These are phyloP conservation scores for Argyresthia goedartella DNA, from an alignment of 2,888 invertebrate genomes.

Conservation along the genomic window DNA sequence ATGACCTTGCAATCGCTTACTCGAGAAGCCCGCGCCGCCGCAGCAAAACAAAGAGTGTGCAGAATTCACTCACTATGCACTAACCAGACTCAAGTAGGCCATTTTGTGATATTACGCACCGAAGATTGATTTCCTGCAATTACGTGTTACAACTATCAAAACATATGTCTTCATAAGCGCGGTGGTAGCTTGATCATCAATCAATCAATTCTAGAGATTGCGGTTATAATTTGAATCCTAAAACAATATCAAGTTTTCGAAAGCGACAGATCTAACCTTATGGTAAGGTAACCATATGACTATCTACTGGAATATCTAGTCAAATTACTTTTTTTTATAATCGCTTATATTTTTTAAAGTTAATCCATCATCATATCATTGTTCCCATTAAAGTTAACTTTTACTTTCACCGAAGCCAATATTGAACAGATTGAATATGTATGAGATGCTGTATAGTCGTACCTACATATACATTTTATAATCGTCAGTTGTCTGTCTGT, in stretches of 20 bases:
- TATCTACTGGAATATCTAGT: too few relatives aligned
- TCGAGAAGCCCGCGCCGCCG: slow-evolving; percentile 53
- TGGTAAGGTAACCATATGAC: too few relatives aligned
- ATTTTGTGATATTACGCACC: not conserved
- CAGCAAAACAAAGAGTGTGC: slow-evolving; percentile 48
- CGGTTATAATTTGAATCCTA: too few relatives aligned
- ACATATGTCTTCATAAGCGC: slow-evolving; percentile 29
- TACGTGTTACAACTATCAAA: not conserved
- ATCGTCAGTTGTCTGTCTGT: slow-evolving; percentile 17
- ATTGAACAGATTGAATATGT: slow-evolving; percentile 49
- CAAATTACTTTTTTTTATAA: too few relatives aligned
- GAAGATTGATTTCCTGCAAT: not conserved
- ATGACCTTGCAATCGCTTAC: slow-evolving; percentile 63
- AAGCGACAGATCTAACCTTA: too few relatives aligned
- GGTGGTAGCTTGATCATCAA: slow-evolving; percentile 34
- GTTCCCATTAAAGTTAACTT: slow-evolving; percentile 43
- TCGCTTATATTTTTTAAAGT: too few relatives aligned
- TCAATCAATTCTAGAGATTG: slow-evolving; percentile 17
- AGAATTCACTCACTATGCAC: slow-evolving; percentile 38
- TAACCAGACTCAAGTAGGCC: not conserved
- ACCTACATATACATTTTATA: slow-evolving; percentile 39
- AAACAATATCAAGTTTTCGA: too few relatives aligned
- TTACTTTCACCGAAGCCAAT: slow-evolving; percentile 59
- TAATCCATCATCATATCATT: slow-evolving; percentile 6
- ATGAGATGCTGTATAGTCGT: slow-evolving; percentile 36